phyloP scores from a whole-genome alignment of 2,113 vertebrate genomes.

The Tiliqua scincoides region DNA sequence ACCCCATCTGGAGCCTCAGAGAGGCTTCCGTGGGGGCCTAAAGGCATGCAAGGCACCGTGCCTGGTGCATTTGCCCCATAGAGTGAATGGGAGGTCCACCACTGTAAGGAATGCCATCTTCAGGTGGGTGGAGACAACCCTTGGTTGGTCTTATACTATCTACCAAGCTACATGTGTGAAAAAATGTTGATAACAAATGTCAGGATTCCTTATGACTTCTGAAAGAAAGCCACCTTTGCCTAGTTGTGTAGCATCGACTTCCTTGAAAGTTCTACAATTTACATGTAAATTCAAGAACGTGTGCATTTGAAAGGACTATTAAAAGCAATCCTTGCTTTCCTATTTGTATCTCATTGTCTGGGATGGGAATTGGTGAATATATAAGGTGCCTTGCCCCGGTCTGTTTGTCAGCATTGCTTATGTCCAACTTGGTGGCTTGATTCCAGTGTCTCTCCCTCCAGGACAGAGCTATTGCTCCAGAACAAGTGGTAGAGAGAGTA shows the following conservation, averaged over 20 bases:
- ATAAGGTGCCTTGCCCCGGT: not conserved
- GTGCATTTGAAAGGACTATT: not conserved
- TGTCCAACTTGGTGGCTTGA: not conserved
- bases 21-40: too few relatives aligned
- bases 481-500: not conserved
- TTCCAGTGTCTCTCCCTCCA: not conserved
- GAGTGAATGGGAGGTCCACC: too few relatives aligned
- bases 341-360: not conserved
- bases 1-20: too few relatives aligned
- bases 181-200: not conserved
- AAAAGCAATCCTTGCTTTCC: not conserved
- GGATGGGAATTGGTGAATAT: not conserved
- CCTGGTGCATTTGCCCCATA: too few relatives aligned
- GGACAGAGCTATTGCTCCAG: not conserved
- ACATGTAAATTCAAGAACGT: not conserved
- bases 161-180: not conserved
- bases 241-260: not conserved
- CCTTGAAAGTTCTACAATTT: not conserved
- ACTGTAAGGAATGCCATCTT: not conserved
- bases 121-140: not conserved
- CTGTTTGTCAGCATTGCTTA: not conserved
- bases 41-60: too few relatives aligned
- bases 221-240: not conserved
- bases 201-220: not conserved
- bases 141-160: not conserved